Evolutionary conservation across 1,140 invertebrate species (phyloP), one percentile per base, ranked within the genome.

Genomic region (Lepidurus arcticus): DNA sequence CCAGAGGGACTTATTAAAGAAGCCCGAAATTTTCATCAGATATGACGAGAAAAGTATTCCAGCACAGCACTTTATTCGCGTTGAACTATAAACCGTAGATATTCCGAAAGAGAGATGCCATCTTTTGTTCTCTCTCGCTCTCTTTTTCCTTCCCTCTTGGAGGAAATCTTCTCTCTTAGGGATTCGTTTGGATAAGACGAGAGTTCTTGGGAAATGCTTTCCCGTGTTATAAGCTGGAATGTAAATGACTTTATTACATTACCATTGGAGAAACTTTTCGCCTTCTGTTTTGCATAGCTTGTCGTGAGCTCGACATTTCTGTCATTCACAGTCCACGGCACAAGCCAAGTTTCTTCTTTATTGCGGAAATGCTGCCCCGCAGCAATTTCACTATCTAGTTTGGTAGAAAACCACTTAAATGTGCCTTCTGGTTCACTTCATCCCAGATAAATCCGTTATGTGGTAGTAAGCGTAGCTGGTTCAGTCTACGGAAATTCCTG

Each of bases 281-380:
- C 13, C 53, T 65, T 65, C 21, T n/a, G 53, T 65, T 65, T 65
- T 65, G 53, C 53, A 65, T 65, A 65, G 53, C 53, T 65, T 65
- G 53, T 65, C 53, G 53, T n/a, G n/a, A 65, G 53, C 53, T 65
- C 21, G 16, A 65, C 53, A 65, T 65, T 65, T 65, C 53, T 65
- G 53, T 65, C 53, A 65, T 65, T 65, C 53, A 13, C 53, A 65
- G 53, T 65, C 53, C 53, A 65, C 16, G 53, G 21, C 53, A 65
- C 53, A 21, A 65, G 53, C 53, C 53, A 65, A 65, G 53, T 65
- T 65, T 21, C 16, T 65, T 65, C 16, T 65, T 65, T 65, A 65
- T 34, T 34, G 34, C 53, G 53, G 21, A 13, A 65, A 7, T n/a
- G 53, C 16, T 65, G 53, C 21, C 53, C 53, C n/a, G 21, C 16